Base-by-base conservation (phyloP, 2,797 vertebrate genomes). In the Myotis vivesi region DNA sequence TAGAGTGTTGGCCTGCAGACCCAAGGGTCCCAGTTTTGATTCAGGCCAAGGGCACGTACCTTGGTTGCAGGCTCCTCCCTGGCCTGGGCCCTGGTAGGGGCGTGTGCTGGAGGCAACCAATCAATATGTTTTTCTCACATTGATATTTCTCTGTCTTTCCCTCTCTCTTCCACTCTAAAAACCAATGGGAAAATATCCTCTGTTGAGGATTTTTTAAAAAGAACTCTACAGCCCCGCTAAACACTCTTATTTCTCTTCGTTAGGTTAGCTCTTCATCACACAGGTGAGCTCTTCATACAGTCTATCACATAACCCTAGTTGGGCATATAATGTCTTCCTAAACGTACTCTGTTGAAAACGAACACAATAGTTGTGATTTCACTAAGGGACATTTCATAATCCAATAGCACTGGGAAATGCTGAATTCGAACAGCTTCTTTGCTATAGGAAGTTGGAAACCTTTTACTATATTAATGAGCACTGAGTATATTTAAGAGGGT, bases 401-500 rank as follows among this genome's bases (percentile, higher is more conserved):
- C 12, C 69, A 89, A 80, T 82, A 82, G 57, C 66, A 86, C 41
- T 64, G 3, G 12, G 36, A 95, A 87, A 73, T 83, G 4, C 33
- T 82, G 33, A 93, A 53, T 92, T 96, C 36, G 75, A 91, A 51
- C 6, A 12, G 4, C 5, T 71, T 92, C 19, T 86, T 85, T 79
- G n/a, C 9, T 59, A 71, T 0, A 77, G 46, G 13, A 69, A 55
- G 51, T 86, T 30, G 55, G 28, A 80, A 89, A 82, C 13, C 4
- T 75, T 94, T 91, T 91, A 87, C 75, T 72, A 73, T 72, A 51
- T 93, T 46, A 88, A 86, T 83, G 15, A 83, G 57, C 16, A 87
- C 15, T 44, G 8, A 82, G 33, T 44, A 30, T 80, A n/a, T 55
- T 41, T 85, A 30, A 57, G 30, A 75, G 3, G 25, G 19, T 57